Evolutionary conservation across 2,113 vertebrate genomes (phyloP).

Genomic region (Hystrix cristata): DNA sequence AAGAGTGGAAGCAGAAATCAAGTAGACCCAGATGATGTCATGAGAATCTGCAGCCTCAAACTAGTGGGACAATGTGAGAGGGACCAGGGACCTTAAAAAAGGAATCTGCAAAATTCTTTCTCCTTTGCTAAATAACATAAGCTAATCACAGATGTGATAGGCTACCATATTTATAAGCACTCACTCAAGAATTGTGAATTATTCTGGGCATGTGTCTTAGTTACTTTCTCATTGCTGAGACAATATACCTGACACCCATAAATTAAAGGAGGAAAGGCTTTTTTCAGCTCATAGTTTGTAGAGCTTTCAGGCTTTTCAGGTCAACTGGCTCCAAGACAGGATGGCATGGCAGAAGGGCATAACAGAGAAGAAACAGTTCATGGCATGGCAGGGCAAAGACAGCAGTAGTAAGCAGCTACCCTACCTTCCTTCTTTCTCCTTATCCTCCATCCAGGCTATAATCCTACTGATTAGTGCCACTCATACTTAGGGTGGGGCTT

Average conservation of each 20-base stretch:
- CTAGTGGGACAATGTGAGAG: background rate
- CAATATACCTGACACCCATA: background rate
- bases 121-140: background rate
- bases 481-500: background rate
- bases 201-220: background rate
- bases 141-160: background rate
- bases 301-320: background rate
- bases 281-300: background rate
- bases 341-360: background rate
- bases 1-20: slow-evolving; percentile 24
- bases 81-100: background rate
- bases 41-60: background rate
- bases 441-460: background rate
- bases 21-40: background rate
- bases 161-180: background rate
- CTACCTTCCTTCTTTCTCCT: background rate
- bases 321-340: background rate
- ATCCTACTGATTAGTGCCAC: background rate
- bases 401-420: background rate
- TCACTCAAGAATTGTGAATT: background rate
- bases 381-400: background rate
- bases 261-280: background rate
- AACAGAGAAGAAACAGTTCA: background rate
- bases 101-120: background rate
- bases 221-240: background rate